Conservation (phyloP, 2,113 vertebrate species). For the Pithys albifrons region DNA sequence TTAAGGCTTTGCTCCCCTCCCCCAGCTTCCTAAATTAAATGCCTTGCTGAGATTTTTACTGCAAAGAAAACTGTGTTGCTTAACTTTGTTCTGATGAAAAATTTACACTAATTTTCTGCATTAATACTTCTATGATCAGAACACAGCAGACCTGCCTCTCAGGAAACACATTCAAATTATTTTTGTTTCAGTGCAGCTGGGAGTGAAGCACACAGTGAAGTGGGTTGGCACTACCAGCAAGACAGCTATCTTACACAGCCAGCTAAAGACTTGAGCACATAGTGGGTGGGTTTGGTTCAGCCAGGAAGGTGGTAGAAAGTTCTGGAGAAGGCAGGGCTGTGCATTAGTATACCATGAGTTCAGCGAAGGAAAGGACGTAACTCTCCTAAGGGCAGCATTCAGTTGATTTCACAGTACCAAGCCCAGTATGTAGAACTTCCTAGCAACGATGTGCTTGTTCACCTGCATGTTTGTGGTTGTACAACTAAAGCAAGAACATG, state of each 20-base stretch:
- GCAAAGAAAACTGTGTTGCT: conserved; percentile 30
- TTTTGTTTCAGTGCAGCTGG: background rate
- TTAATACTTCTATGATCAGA: conserved; percentile 45
- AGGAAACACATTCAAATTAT: conserved; percentile 7
- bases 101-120: conserved; percentile 54
- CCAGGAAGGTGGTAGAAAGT: background rate
- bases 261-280: background rate
- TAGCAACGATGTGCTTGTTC: background rate
- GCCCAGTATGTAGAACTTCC: background rate
- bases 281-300: background rate
- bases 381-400: background rate
- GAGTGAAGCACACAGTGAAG: background rate
- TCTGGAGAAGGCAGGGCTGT: background rate
- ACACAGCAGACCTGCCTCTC: conserved; percentile 24
- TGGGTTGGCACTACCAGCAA: background rate
- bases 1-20: conserved; percentile 27
- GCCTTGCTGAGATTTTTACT: conserved; percentile 35
- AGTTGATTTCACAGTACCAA: rapidly evolving
- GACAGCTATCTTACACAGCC: background rate
- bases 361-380: rapidly evolving
- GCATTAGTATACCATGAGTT: background rate
- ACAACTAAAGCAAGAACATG: background rate
- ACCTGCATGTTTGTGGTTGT: background rate
- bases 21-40: conserved; percentile 33
- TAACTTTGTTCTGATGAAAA: conserved; percentile 54